Evolutionary conservation across 2,113 vertebrate genomes (phyloP).

Genomic region (Pelodiscus sinensis): DNA sequence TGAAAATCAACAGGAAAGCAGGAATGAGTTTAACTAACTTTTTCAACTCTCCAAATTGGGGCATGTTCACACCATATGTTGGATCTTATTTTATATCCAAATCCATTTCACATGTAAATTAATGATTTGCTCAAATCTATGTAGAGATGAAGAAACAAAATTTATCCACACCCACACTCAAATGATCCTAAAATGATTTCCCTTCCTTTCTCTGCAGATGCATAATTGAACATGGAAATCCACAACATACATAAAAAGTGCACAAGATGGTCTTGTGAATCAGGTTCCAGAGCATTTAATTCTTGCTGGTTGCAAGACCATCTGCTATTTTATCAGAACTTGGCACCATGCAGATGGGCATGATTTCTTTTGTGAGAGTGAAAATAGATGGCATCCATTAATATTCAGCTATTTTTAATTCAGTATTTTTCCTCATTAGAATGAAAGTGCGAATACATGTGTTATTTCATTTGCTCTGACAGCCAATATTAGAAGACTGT

Average conservation of each 20-base stretch:
- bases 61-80: background rate
- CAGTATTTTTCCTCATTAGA: constrained; percentile 24
- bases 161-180: background rate
- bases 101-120: background rate
- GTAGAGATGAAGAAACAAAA: background rate
- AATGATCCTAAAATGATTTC: background rate
- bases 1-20: background rate
- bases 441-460: background rate
- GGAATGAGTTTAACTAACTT: background rate
- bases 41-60: background rate
- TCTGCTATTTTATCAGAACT: constrained; percentile 7
- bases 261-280: background rate
- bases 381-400: background rate
- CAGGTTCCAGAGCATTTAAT: background rate
- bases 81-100: background rate
- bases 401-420: background rate
- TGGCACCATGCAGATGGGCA: background rate
- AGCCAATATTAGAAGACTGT: constrained; percentile 2
- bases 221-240: background rate
- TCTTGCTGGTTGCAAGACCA: background rate
- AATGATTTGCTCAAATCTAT: background rate
- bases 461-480: constrained; percentile 18
- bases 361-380: background rate
- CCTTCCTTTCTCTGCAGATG: background rate
- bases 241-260: background rate